These are phyloP conservation scores for Notodromas monacha DNA, from an alignment of 2,888 invertebrate species.

Conservation along the genomic window DNA sequence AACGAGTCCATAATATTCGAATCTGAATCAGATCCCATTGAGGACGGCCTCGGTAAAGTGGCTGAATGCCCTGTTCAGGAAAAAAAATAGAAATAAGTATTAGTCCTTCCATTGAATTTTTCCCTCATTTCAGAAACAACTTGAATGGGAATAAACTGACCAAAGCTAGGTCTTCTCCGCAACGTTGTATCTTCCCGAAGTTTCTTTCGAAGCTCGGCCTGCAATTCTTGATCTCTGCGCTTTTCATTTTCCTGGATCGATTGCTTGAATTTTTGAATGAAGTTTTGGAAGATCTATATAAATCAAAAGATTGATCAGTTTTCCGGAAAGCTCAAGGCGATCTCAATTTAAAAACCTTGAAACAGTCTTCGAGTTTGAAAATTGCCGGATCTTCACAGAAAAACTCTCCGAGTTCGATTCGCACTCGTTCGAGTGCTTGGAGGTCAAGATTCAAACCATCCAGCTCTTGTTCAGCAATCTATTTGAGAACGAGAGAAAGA, in stretches of 20 bases:
- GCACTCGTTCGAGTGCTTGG: constrained; percentile 43
- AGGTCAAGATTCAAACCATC: constrained; percentile 31
- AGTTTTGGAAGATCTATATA: constrained; percentile 7
- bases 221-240: constrained; percentile 46
- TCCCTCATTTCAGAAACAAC: too few relatives aligned
- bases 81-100: constrained; percentile 1
- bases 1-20: constrained; percentile 40
- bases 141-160: too few relatives aligned
- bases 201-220: constrained; percentile 38
- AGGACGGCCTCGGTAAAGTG: not conserved
- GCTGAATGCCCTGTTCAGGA: not conserved
- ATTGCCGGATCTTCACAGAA: constrained; percentile 68
- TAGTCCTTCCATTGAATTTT: too few relatives aligned
- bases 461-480: constrained; percentile 48
- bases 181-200: constrained; percentile 29
- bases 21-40: constrained; percentile 29
- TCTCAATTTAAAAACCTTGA: constrained; percentile 56
- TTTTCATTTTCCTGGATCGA: constrained; percentile 55
- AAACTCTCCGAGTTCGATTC: constrained; percentile 50
- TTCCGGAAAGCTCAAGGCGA: constrained; percentile 23
- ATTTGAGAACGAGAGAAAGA: too few relatives aligned
- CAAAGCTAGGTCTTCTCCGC: not conserved
- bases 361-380: constrained; percentile 78
- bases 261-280: constrained; percentile 30
- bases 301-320: constrained; percentile 6